A percentile compares a stretch with the other conserved stretches of the same genome.
Evolutionary conservation across 2,888 invertebrate species (phyloP).

Genomic region (Stenoptilia bipunctidactyla): DNA sequence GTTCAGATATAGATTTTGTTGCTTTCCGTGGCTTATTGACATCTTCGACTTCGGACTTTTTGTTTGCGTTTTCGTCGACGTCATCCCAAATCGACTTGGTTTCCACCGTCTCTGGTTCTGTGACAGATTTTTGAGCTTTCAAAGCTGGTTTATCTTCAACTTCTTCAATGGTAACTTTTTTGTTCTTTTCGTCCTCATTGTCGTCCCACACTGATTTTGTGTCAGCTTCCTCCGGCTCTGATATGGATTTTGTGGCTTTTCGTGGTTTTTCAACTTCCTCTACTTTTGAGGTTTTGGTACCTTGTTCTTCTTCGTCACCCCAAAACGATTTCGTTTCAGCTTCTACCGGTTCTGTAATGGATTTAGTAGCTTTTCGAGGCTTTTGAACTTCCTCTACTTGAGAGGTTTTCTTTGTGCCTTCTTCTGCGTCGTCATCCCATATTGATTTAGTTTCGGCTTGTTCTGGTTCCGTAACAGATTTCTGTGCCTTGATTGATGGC

Average conservation of each 20-base stretch:
- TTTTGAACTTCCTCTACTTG: slow-evolving; percentile 28
- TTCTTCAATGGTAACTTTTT: slow-evolving; percentile 28
- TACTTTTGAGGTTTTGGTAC: slow-evolving; percentile 21
- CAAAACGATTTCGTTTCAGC: slow-evolving; percentile 33
- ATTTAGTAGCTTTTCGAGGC: slow-evolving; percentile 23
- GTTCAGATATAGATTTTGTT: slow-evolving; percentile 34
- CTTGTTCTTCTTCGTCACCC: slow-evolving; percentile 25
- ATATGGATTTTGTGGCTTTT: slow-evolving; percentile 27
- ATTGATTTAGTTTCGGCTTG: slow-evolving; percentile 33
- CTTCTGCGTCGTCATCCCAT: slow-evolving; percentile 37
- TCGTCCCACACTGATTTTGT: slow-evolving; percentile 36
- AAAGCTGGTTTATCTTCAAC: slow-evolving; percentile 23
- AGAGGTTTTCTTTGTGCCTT: slow-evolving; percentile 29
- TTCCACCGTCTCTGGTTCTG: slow-evolving; percentile 29
- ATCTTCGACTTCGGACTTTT: slow-evolving; percentile 31
- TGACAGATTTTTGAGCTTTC: slow-evolving; percentile 37
- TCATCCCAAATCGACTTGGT: slow-evolving; percentile 47
- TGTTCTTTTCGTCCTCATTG: slow-evolving; percentile 21
- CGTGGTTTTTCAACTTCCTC: slow-evolving; percentile 28
- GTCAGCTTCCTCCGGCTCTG: slow-evolving; percentile 24
- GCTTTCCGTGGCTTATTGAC: slow-evolving; percentile 27
- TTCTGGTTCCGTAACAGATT: slow-evolving; percentile 37
- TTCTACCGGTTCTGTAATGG: slow-evolving; percentile 24
- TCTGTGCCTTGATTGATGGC: slow-evolving; percentile 19
- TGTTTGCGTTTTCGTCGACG: slow-evolving; percentile 25